phyloP scores from a whole-genome alignment of 2,113 vertebrate species.

The Limnothrissa miodon region DNA sequence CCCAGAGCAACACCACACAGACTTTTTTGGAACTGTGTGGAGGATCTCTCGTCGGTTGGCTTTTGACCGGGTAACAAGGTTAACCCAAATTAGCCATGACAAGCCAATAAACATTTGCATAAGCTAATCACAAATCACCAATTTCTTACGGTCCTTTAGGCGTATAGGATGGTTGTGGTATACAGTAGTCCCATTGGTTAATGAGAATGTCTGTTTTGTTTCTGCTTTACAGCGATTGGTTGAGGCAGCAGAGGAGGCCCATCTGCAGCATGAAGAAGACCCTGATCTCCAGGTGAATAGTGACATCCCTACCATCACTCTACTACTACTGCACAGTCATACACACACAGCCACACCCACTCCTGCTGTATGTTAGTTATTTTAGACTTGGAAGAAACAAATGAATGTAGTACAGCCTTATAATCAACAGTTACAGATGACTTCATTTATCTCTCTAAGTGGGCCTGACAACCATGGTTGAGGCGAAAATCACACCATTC shows the following conservation, averaged over 20 bases:
- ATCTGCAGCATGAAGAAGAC: slow-evolving; percentile 93
- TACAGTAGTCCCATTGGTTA: too few species aligned
- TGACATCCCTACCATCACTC: not conserved
- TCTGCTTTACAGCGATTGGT: slow-evolving; percentile 81
- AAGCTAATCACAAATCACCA: too few species aligned
- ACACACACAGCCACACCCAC: not conserved
- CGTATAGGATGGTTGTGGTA: too few species aligned
- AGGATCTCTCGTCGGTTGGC: too few species aligned
- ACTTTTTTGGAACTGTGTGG: too few species aligned
- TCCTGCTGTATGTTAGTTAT: not conserved
- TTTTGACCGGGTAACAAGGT: too few species aligned
- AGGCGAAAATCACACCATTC: not conserved
- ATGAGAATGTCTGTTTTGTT: not conserved
- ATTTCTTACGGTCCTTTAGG: too few species aligned
- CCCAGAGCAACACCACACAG: too few species aligned
- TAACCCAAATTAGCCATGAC: too few species aligned
- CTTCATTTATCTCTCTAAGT: not conserved
- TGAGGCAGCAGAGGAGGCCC: slow-evolving; percentile 94
- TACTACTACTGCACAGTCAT: not conserved
- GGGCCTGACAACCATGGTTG: not conserved
- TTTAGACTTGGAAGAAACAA: too few species aligned
- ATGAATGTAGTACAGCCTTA: not conserved
- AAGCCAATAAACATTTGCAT: too few species aligned
- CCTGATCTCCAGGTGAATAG: slow-evolving; percentile 86
- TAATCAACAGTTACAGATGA: not conserved